Percentiles rank a stretch among this genome's conserved stretches.
Evolutionary conservation across 2,888 invertebrate genomes (phyloP).

Genomic region (Philaethria dido): DNA sequence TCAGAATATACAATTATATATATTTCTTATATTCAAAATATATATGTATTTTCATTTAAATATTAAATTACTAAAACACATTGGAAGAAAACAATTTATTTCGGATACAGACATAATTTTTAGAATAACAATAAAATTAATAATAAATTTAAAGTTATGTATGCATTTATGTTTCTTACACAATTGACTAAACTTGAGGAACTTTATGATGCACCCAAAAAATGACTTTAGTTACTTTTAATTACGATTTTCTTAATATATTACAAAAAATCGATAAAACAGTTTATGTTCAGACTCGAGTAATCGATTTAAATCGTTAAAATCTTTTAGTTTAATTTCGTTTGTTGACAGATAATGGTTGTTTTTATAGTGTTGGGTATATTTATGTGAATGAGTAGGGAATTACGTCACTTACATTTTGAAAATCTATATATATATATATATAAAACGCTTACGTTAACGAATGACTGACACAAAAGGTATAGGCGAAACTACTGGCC

Average conservation of each 20-base stretch:
- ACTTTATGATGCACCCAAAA: conserved; percentile 17
- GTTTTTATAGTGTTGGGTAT: not conserved
- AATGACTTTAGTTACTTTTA: conserved; percentile 1
- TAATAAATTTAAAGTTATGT: conserved; percentile 18
- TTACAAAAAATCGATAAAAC: conserved; percentile 8
- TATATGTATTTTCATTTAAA: not conserved
- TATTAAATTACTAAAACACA: not conserved
- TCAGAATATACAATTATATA: no score
- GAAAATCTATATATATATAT: no score
- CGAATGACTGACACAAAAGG: no score
- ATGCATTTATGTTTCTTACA: conserved; percentile 2
- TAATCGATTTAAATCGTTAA: not conserved
- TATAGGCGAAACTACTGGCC: no score
- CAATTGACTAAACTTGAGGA: conserved; percentile 2
- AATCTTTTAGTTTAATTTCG: not conserved
- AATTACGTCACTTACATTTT: not conserved
- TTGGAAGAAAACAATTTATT: not conserved
- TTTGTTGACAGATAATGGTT: conserved; percentile 3
- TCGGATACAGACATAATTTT: not conserved
- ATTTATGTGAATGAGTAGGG: not conserved
- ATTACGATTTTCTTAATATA: conserved; percentile 1
- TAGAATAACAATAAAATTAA: conserved; percentile 7
- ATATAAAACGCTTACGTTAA: no score
- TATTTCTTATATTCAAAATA: no score
- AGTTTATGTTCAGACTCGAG: not conserved